These are phyloP conservation scores for Chionomys nivalis DNA, from an alignment of 2,113 vertebrate species.

Conservation along the genomic window DNA sequence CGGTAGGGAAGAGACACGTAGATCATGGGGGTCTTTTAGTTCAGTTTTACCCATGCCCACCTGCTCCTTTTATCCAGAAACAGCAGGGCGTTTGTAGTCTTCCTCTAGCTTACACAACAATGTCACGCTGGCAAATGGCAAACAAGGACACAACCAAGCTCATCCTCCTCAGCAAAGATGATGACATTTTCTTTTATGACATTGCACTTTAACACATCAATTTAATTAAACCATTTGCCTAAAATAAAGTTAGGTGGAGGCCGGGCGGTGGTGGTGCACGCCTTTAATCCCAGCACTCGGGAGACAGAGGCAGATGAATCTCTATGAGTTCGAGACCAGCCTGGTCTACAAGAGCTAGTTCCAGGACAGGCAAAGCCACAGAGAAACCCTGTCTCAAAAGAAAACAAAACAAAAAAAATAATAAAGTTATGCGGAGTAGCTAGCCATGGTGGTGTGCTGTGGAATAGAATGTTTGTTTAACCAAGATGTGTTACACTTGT, in stretches of 20 bases:
- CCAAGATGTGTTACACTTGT: neutral
- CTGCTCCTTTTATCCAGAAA: conserved; percentile 28
- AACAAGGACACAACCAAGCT: neutral
- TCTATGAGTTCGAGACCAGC: too few relatives aligned
- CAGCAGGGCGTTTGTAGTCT: neutral
- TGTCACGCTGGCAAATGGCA: neutral
- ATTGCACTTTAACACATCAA: neutral
- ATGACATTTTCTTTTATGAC: conserved; percentile 49
- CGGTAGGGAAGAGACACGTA: neutral
- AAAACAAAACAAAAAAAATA: too few relatives aligned
- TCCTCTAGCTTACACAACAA: neutral
- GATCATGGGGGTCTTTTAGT: neutral
- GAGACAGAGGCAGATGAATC: too few relatives aligned
- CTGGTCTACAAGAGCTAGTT: too few relatives aligned
- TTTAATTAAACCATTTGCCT: conserved; percentile 46
- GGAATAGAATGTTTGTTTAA: neutral
- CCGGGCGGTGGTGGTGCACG: too few relatives aligned
- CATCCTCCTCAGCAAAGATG: neutral
- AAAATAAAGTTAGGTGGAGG: conserved; percentile 18
- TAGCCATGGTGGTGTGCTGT: too few relatives aligned
- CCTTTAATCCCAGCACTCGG: too few relatives aligned
- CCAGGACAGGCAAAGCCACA: too few relatives aligned
- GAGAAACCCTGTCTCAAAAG: too few relatives aligned
- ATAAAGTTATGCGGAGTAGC: conserved; percentile 5
- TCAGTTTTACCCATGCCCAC: neutral